Evolutionary conservation across 2,888 invertebrate species (phyloP), one percentile per base, ranked within the genome.

Genomic region (Arctia plantaginis): DNA sequence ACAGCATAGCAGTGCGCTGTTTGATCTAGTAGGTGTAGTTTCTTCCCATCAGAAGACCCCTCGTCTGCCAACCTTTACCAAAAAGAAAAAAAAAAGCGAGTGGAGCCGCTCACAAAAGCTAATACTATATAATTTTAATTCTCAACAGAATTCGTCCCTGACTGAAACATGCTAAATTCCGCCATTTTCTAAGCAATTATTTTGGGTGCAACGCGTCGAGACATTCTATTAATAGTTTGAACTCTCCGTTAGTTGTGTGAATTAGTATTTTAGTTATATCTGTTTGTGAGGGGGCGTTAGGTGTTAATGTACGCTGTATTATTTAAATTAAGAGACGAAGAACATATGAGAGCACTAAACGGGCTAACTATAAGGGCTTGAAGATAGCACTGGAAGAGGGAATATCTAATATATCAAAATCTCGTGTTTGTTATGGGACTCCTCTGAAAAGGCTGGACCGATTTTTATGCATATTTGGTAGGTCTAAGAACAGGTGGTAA

Each of bases 101-200:
- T 39, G 13, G 13, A 65, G n/a, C n/a, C 39, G 23, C n/a, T 10
- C 3, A n/a, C 51, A 55, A 55, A 23, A 55, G 23, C 23, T 18
- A 51, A 1, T 30, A 30, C 15, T 62, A 30, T 33, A 51, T 68
- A 51, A 51, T n/a, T 68, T 69, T 23, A 18, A 41, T 7, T 62
- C 62, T 12, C 7, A 66, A 41, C 33, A 18, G 35, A 82, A 35
- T 80, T 0, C 83, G 66, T 64, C 85, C 68, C 81, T 79, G 83
- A 33, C 4, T 33, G 15, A 1, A 62, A 66, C 73, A 72, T 77
- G 69, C 44, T 62, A 77, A 64, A 51, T 74, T 64, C 71, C 76
- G 62, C 80, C 83, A 80, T 82, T 80, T 84, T 79, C 84, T 77
- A 75, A 80, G 76, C 73, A 84, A 84, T 85, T 79, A 85, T 85